phyloP scores from a whole-genome alignment of 2,797 vertebrate genomes.

The Rachycentron canadum region DNA sequence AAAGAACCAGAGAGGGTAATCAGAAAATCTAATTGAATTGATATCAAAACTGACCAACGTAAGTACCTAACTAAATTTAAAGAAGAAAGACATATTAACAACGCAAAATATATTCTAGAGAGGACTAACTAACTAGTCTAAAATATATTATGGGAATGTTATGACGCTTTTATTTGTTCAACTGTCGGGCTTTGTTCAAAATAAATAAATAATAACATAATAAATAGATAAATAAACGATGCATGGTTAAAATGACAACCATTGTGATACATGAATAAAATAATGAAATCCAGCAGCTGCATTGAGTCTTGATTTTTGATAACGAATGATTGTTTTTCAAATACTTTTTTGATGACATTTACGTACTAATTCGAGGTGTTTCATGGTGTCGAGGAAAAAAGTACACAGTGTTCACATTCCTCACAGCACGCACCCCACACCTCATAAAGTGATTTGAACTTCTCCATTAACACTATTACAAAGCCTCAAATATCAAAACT shows the following conservation, averaged over 20 bases:
- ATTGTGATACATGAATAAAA: not conserved
- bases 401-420: slow-evolving; percentile 62
- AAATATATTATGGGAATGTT: not conserved
- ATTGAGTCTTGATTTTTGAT: not conserved
- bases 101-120: not conserved
- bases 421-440: not conserved
- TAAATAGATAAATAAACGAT: not conserved
- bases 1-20: not conserved
- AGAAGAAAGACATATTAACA: not conserved
- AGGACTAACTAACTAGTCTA: too few species aligned
- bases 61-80: not conserved
- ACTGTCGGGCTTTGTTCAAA: not conserved
- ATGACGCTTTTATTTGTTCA: not conserved
- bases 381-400: slow-evolving; percentile 25
- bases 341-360: not conserved
- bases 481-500: fast-evolving
- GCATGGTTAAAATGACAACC: not conserved
- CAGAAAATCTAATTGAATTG: not conserved
- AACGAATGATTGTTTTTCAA: not conserved
- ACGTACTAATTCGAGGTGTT: not conserved
- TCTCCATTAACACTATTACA: not conserved
- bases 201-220: not conserved
- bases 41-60: not conserved
- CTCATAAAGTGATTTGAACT: not conserved
- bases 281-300: not conserved